These are phyloP conservation scores for Zoanthus sociatus DNA, from an alignment of 92 coral and sea anemone genomes.

Conservation along the genomic window DNA sequence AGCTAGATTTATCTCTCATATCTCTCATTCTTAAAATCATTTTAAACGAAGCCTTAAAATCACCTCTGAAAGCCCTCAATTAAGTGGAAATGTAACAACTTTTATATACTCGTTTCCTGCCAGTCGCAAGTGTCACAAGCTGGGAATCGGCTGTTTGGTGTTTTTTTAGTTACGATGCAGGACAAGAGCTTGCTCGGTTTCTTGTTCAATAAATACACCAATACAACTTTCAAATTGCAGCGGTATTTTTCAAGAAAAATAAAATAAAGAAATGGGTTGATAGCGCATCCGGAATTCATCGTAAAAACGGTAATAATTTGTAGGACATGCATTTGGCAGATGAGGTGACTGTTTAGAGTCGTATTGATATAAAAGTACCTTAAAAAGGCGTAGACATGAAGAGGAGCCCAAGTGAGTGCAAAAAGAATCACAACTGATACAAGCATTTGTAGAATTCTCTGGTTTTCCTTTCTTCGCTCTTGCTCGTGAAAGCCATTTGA, in stretches of 20 bases:
- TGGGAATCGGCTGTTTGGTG: not conserved
- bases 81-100: no score
- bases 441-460: conserved; percentile 25
- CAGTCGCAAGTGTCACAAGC: not conserved
- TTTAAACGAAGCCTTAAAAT: no score
- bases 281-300: conserved; percentile 26
- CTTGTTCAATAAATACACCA: not conserved
- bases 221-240: not conserved
- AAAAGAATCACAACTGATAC: conserved; percentile 29
- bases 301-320: conserved; percentile 26
- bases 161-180: not conserved
- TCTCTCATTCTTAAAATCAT: no score
- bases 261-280: conserved; percentile 26
- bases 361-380: not conserved
- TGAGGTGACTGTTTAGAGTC: not conserved
- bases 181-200: not conserved
- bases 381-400: conserved; percentile 28
- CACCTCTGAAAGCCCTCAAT: no score
- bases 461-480: conserved; percentile 28
- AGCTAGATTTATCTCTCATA: no score
- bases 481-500: not conserved
- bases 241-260: conserved; percentile 45
- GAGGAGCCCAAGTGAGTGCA: conserved; percentile 38
- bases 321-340: not conserved
- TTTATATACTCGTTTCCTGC: conserved; percentile 16